phyloP scores from a whole-genome alignment of 2,888 invertebrate species.

The Machimus rusticus region DNA sequence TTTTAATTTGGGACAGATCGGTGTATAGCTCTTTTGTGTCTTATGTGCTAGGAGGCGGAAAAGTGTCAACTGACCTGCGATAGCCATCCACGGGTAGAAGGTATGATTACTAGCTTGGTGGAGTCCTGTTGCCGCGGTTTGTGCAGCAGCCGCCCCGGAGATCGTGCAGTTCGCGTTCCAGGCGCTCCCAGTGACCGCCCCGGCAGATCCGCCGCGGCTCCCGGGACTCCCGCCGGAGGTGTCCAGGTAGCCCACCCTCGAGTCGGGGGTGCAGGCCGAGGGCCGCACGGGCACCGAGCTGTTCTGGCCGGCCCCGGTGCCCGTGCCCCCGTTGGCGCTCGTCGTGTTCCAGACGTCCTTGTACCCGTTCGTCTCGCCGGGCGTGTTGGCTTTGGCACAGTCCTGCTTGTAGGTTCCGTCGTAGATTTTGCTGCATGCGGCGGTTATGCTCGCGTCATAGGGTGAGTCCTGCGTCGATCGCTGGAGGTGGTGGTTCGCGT shows the following conservation, averaged over 20 bases:
- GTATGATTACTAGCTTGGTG: slow-evolving; percentile 91
- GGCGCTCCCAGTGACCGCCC: slow-evolving; percentile 68
- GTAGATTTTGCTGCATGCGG: slow-evolving; percentile 77
- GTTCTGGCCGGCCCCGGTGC: slow-evolving; percentile 65
- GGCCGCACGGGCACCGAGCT: slow-evolving; percentile 74
- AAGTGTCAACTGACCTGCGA: slow-evolving; percentile 82
- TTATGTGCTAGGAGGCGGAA: neutral
- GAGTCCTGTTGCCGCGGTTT: slow-evolving; percentile 83
- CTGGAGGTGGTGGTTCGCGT: slow-evolving; percentile 79
- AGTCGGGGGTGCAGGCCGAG: slow-evolving; percentile 89
- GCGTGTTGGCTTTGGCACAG: slow-evolving; percentile 71
- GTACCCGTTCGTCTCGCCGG: slow-evolving; percentile 66
- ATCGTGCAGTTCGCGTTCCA: slow-evolving; percentile 91
- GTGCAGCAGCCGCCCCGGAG: slow-evolving; percentile 78
- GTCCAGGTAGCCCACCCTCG: slow-evolving; percentile 79
- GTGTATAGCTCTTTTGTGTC: too few relatives aligned
- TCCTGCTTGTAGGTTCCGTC: slow-evolving; percentile 72
- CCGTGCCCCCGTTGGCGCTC: slow-evolving; percentile 66
- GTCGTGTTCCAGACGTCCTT: slow-evolving; percentile 72
- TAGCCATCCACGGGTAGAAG: slow-evolving; percentile 98
- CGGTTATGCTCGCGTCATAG: slow-evolving; percentile 88
- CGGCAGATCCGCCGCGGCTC: slow-evolving; percentile 74
- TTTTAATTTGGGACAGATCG: too few relatives aligned
- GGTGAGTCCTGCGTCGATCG: slow-evolving; percentile 89
- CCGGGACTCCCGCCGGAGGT: slow-evolving; percentile 78